Conservation (phyloP, 2,888 invertebrate genomes). For the Idaea dimidiata region DNA sequence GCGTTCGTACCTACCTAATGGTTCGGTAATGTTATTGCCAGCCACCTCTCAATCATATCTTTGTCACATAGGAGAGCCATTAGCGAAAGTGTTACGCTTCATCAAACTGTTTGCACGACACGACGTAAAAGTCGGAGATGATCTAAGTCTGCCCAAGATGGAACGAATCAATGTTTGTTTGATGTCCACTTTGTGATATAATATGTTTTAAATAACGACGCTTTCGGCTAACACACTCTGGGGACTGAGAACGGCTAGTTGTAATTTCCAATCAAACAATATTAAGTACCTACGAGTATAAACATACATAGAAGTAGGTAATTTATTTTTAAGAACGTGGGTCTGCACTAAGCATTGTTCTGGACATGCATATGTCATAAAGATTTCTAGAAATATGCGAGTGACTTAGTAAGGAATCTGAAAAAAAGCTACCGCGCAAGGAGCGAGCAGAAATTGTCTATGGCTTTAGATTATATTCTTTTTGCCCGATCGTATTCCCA, state of each 20-base stretch:
- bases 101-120: neutral
- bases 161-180: neutral
- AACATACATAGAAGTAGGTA: too few relatives aligned
- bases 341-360: too few relatives aligned
- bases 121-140: neutral
- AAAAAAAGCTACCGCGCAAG: too few relatives aligned
- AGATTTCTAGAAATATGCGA: too few relatives aligned
- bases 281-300: neutral
- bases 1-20: neutral
- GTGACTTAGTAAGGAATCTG: too few relatives aligned
- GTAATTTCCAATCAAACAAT: neutral
- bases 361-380: too few relatives aligned
- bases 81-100: constrained; percentile 1
- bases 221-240: neutral
- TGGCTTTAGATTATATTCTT: too few relatives aligned
- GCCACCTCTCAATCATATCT: neutral
- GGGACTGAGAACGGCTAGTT: neutral
- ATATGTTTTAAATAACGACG: neutral
- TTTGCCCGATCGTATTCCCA: too few relatives aligned
- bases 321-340: too few relatives aligned
- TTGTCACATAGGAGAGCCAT: neutral
- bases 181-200: neutral
- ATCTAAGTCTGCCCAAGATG: neutral
- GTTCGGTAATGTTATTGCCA: neutral
- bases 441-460: too few relatives aligned